Conservation (phyloP, 2,888 invertebrate genomes). For the Andrena haemorrhoa region DNA sequence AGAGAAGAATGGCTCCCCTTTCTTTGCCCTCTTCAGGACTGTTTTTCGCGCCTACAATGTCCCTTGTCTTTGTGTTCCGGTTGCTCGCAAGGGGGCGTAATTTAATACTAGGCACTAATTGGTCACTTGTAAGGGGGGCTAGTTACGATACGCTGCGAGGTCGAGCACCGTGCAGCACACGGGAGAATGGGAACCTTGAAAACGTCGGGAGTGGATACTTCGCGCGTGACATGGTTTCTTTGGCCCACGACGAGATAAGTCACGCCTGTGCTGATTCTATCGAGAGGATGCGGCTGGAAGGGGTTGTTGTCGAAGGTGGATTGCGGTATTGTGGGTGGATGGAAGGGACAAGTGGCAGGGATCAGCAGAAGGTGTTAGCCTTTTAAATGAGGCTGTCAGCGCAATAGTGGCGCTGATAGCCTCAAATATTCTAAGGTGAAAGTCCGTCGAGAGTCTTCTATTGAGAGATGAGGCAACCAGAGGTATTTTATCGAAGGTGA, state of each 20-base stretch:
- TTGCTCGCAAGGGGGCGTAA: constrained; percentile 29
- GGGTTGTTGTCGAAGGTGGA: neutral
- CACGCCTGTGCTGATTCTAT: neutral
- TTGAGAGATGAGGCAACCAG: too few species aligned
- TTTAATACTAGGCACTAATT: constrained; percentile 57
- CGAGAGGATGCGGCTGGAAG: neutral
- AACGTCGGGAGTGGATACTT: constrained; percentile 13
- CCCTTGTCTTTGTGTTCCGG: neutral
- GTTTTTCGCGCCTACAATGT: neutral
- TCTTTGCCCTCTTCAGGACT: neutral
- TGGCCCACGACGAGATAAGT: constrained; percentile 36
- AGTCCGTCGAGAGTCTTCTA: too few species aligned
- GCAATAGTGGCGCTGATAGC: too few species aligned
- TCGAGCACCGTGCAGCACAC: constrained; percentile 30
- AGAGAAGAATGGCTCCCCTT: neutral
- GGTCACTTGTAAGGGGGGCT: constrained; percentile 54
- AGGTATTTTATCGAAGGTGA: too few species aligned
- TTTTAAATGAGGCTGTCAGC: too few species aligned
- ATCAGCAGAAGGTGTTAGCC: too few species aligned
- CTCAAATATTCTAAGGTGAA: too few species aligned
- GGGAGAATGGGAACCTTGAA: constrained; percentile 27
- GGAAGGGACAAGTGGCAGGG: neutral
- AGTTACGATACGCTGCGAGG: constrained; percentile 38
- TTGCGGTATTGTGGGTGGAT: neutral
- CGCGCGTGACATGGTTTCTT: constrained; percentile 50